Conservation (phyloP, 2,113 vertebrate species). For the Pachypanchax playfairii region DNA sequence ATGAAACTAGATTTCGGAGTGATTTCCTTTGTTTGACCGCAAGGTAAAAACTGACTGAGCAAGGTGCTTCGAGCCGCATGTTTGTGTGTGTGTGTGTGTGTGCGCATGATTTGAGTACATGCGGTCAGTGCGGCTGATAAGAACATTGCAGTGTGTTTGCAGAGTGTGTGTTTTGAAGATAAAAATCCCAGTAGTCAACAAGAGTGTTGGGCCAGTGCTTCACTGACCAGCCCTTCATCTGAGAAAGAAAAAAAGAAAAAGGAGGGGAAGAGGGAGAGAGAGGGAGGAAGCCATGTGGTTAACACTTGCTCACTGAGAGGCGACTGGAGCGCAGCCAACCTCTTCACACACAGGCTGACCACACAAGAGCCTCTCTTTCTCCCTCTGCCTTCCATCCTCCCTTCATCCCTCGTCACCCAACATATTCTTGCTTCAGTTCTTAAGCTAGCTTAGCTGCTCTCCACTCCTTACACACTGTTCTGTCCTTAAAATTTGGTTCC, state of each 20-base stretch:
- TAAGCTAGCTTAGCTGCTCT: conserved; percentile 41
- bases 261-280: conserved; percentile 52
- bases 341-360: conserved; percentile 78
- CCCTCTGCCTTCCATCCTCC: conserved; percentile 75
- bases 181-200: conserved; percentile 78
- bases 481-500: conserved; percentile 35
- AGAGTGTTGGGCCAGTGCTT: conserved; percentile 68
- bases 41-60: conserved; percentile 37
- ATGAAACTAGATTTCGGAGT: conserved; percentile 21
- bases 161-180: conserved; percentile 73
- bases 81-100: conserved; percentile 15
- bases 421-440: conserved; percentile 69
- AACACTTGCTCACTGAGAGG: conserved; percentile 79
- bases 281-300: conserved; percentile 77
- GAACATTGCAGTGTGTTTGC: conserved; percentile 70
- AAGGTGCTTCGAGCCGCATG: conserved; percentile 19
- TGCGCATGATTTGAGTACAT: conserved; percentile 42
- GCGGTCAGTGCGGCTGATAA: conserved; percentile 60
- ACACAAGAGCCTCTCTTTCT: conserved; percentile 79
- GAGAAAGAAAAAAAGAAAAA: conserved; percentile 52
- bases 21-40: conserved; percentile 58
- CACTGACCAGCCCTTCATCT: conserved; percentile 71
- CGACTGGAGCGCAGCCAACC: conserved; percentile 76
- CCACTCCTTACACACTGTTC: conserved; percentile 44
- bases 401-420: conserved; percentile 68